Evolutionary conservation across 2,888 invertebrate species (phyloP).

Genomic region (Phorcus lineatus): DNA sequence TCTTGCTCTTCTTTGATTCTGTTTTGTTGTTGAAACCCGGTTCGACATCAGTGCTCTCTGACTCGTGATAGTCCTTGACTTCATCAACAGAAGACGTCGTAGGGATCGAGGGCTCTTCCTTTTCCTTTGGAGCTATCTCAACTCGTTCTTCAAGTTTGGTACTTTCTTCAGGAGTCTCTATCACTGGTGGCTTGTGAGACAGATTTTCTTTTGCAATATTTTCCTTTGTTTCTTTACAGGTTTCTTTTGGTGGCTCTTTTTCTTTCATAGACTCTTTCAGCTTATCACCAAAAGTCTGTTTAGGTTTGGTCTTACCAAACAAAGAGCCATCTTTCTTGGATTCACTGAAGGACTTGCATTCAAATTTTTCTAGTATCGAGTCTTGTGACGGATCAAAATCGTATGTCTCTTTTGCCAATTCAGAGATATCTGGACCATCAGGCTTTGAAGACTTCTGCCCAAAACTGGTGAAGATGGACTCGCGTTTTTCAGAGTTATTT

Average conservation of each 20-base stretch:
- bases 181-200: not conserved
- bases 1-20: slow-evolving; percentile 35
- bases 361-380: not conserved
- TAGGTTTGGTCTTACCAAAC: not conserved
- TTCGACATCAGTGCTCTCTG: not conserved
- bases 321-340: slow-evolving; percentile 1
- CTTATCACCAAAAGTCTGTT: not conserved
- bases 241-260: not conserved
- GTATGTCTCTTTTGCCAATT: not conserved
- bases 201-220: not conserved
- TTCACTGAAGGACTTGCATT: slow-evolving; percentile 6
- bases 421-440: slow-evolving; percentile 7
- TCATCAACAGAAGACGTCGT: not conserved
- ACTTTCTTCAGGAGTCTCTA: not conserved
- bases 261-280: not conserved
- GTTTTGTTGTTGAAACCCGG: not conserved
- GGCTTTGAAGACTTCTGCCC: slow-evolving; percentile 10
- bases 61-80: not conserved
- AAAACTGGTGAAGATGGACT: not conserved
- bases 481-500: slow-evolving; percentile 7
- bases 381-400: slow-evolving; percentile 11
- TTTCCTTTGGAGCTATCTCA: not conserved
- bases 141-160: not conserved
- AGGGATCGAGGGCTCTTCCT: not conserved
- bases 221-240: slow-evolving; percentile 2